A percentile compares a stretch with the other conserved stretches of the same genome.
Evolutionary conservation across 2,888 invertebrate species (phyloP).

Genomic region (Flabesymbios commensalis): DNA sequence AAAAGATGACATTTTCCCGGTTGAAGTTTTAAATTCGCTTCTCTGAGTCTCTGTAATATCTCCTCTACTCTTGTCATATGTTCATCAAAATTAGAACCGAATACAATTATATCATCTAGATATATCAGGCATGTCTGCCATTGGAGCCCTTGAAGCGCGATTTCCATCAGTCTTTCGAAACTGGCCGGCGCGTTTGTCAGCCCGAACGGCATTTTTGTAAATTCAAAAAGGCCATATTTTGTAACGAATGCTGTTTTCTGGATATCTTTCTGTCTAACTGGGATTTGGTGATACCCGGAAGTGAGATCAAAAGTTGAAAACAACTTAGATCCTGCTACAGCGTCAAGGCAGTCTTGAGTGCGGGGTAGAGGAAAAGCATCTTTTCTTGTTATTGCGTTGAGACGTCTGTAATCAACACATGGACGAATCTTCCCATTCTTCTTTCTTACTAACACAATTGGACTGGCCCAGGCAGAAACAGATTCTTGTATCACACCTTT

Average conservation of each 20-base stretch:
- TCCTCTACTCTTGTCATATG: conserved; percentile 25
- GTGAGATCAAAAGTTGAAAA: conserved; percentile 1
- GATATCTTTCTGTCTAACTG: not conserved
- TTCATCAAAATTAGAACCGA: conserved; percentile 7
- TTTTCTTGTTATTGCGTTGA: not conserved
- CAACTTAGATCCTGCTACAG: not conserved
- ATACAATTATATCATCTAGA: conserved; percentile 14
- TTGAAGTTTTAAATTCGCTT: conserved; percentile 12
- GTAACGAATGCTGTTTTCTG: conserved; percentile 1
- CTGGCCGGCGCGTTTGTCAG: no score
- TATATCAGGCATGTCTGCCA: not conserved
- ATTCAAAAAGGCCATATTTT: not conserved
- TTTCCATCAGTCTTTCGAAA: not conserved
- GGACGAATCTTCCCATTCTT: not conserved
- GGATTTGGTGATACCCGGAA: not conserved
- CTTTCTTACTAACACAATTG: no score
- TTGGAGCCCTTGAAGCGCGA: conserved; percentile 3
- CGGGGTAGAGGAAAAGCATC: not conserved
- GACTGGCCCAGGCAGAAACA: no score
- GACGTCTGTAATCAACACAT: conserved; percentile 1
- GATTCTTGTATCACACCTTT: no score
- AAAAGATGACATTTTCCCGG: conserved; percentile 25
- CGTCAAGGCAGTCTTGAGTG: not conserved
- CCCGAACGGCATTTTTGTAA: no score
- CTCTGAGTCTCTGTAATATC: conserved; percentile 26